These are phyloP conservation scores for Cyclophora punctaria DNA, from an alignment of 2,888 invertebrate genomes.

Conservation along the genomic window DNA sequence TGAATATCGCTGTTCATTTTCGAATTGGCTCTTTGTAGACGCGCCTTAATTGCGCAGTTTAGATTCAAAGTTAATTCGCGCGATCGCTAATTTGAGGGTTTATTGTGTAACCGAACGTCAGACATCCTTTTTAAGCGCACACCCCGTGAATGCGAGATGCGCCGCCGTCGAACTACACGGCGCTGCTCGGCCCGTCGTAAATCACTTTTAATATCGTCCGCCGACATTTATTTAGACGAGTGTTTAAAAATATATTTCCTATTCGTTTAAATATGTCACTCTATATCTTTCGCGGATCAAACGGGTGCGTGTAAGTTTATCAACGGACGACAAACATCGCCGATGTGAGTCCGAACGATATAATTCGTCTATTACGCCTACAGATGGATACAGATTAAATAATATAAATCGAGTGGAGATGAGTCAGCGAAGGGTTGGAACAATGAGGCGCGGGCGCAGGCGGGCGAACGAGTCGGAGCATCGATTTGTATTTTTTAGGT, in stretches of 20 bases:
- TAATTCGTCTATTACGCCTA: slow-evolving; percentile 58
- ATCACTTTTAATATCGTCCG: slow-evolving; percentile 38
- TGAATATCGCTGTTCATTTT: slow-evolving; percentile 72
- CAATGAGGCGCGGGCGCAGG: slow-evolving; percentile 21
- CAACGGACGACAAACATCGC: slow-evolving; percentile 49
- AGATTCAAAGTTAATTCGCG: slow-evolving; percentile 68
- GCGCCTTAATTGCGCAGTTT: slow-evolving; percentile 69
- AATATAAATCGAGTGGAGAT: slow-evolving; percentile 65
- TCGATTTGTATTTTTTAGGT: slow-evolving; percentile 33
- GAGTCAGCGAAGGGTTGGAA: slow-evolving; percentile 65
- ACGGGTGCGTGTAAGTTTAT: slow-evolving; percentile 38
- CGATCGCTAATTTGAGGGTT: slow-evolving; percentile 67
- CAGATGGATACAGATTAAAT: slow-evolving; percentile 60
- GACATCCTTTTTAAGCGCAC: slow-evolving; percentile 57
- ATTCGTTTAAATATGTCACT: slow-evolving; percentile 42
- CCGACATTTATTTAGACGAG: slow-evolving; percentile 42
- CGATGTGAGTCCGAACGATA: slow-evolving; percentile 43
- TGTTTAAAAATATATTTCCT: slow-evolving; percentile 41
- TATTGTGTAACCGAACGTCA: slow-evolving; percentile 56
- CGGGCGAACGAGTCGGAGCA: slow-evolving; percentile 21
- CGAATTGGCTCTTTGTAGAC: slow-evolving; percentile 66
- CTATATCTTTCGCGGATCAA: slow-evolving; percentile 40
- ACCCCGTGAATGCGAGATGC: slow-evolving; percentile 53
- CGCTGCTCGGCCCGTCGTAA: slow-evolving; percentile 23
- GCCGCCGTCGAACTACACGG: slow-evolving; percentile 17